Percentiles rank a stretch among this genome's conserved stretches.
Evolutionary conservation across 2,888 invertebrate species (phyloP).

Genomic region (Stenichneumon culpator): DNA sequence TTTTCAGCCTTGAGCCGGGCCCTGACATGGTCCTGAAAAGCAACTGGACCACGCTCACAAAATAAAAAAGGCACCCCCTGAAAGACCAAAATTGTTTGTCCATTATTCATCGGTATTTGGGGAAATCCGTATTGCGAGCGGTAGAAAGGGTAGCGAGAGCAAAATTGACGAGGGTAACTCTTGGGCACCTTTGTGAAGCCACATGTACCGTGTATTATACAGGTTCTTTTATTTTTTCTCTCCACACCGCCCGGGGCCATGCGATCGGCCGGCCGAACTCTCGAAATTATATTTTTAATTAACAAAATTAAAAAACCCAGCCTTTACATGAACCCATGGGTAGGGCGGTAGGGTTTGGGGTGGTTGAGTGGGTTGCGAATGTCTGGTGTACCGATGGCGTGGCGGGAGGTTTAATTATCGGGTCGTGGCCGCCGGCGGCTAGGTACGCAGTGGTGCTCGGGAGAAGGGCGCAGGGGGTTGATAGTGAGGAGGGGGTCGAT

Average conservation of each 20-base stretch:
- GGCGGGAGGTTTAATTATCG: conserved; percentile 65
- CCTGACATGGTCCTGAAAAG: background rate
- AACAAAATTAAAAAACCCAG: conserved; percentile 66
- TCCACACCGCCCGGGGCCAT: conserved; percentile 36
- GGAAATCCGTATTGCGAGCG: background rate
- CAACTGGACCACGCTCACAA: background rate
- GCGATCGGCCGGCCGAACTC: conserved; percentile 53
- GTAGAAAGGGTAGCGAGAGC: background rate
- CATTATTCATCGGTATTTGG: background rate
- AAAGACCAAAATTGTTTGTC: background rate
- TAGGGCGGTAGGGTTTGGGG: conserved; percentile 25
- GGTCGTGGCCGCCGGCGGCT: conserved; percentile 62
- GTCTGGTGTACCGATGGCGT: conserved; percentile 59
- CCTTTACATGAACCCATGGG: conserved; percentile 48
- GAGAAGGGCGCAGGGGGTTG: conserved; percentile 7
- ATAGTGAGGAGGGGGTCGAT: conserved; percentile 12
- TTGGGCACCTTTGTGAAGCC: background rate
- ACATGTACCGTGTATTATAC: background rate
- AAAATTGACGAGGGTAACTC: background rate
- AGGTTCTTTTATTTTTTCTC: conserved; percentile 40
- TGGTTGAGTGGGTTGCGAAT: conserved; percentile 48
- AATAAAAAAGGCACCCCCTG: background rate
- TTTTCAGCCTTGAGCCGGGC: background rate
- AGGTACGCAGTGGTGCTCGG: conserved; percentile 56
- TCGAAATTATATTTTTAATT: conserved; percentile 68